These are phyloP conservation scores for Aplysina aerophoba DNA, from an alignment of 37 sponge, comb jelly and placozoan species.

Conservation along the genomic window DNA sequence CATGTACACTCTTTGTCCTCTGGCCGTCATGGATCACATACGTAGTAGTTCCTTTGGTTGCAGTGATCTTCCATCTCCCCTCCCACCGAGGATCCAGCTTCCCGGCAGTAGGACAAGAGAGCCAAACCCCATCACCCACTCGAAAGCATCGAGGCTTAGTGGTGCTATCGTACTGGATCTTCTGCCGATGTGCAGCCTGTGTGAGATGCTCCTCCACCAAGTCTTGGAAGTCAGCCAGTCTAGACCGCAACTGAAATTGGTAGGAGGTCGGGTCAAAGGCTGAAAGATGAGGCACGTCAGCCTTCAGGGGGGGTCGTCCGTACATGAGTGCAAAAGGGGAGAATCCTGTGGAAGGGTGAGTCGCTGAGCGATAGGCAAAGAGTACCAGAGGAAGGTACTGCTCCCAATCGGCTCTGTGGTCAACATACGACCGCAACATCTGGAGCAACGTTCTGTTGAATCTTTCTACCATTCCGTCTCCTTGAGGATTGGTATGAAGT, in stretches of 20 bases:
- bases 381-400: constrained; percentile 48
- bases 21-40: constrained; percentile 38
- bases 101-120: constrained; percentile 57
- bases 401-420: constrained; percentile 58
- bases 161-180: not conserved
- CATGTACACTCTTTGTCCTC: constrained; percentile 33
- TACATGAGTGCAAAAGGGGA: too few relatives aligned
- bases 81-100: constrained; percentile 67
- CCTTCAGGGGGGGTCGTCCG: not conserved
- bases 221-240: not conserved
- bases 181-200: not conserved
- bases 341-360: too few relatives aligned
- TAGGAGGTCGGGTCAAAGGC: not conserved
- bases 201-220: not conserved
- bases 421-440: constrained; percentile 46
- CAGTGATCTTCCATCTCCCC: constrained; percentile 48
- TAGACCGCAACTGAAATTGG: not conserved
- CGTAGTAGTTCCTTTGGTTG: constrained; percentile 36
- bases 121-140: constrained; percentile 62
- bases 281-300: not conserved
- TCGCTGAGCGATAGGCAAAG: constrained; percentile 53
- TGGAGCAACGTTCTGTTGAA: too few relatives aligned
- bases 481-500: too few relatives aligned
- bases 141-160: not conserved
- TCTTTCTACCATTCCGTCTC: too few relatives aligned